Base-by-base conservation (phyloP, 53 echinoderm and acorn worm species). In the Patiria pectinifera region DNA sequence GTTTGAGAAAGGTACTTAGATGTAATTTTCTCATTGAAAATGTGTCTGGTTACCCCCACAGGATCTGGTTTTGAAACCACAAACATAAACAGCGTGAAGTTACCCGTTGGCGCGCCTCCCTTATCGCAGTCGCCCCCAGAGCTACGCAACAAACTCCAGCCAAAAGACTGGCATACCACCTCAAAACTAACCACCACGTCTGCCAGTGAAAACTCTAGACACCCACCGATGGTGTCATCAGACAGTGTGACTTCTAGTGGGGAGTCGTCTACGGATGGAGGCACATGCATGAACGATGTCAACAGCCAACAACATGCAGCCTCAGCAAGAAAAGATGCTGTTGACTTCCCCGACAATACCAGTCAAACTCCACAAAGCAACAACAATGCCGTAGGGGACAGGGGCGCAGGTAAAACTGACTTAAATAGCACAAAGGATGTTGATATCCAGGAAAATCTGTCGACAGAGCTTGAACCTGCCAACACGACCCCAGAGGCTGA, bases 181-280 rank as follows among this genome's bases (percentile, higher is more conserved):
- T 53, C 75, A 48, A 71, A 74, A 74, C 72, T 74, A 15, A 19
- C n/a, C 59, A 59, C 13, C 35, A 46, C 11, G 48, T n/a, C 83
- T 62, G 22, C 77, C 4, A 78, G 60, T 78, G 87, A 87, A 60
- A 18, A 45, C 11, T 22, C 35, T 44, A 23, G 87, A 53, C 87
- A 87, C 62, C 87, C 87, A 21, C 63, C 87, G 10, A 79, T 92
- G 66, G 69, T 74, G 44, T 92, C 92, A 4, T 86, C 86, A 26
- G 92, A 92, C 48, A 92, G 92, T 11, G 53, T 92, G 10, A 92
- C 86, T 22, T 92, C 92, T 59, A 86, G 86, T 80, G 86, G 86
- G 59, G 92, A 92, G 25, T 86, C 86, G 8, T 86, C 92, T 6
- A 25, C 86, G 15, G 92, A 92, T 21, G 86, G 86, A 63, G 86